Evolutionary conservation across 2,113 vertebrate genomes (phyloP), one percentile per base, ranked within the genome.

Genomic region (Atractosteus spatula): DNA sequence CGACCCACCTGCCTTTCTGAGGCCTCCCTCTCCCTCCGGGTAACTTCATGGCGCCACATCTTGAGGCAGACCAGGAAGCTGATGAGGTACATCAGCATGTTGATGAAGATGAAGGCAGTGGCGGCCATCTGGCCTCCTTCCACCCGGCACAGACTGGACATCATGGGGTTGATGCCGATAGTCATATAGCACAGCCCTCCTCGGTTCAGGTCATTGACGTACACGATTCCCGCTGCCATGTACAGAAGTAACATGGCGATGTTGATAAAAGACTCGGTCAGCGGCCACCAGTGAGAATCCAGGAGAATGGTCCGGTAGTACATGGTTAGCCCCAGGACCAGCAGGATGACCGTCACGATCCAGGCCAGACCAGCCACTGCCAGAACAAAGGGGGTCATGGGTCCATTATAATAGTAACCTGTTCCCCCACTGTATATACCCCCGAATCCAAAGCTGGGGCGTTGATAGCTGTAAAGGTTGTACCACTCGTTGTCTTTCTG

Each of bases 71-170:
- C 86, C 55, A 89, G 47, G 69, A 92, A 87, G 70, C 89, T 81
- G 54, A 80, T 71, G 47, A 89, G 82, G 77, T 92, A 91, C 76
- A 90, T 77, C 3, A 82, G 16, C 66, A 82, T 86, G 71, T 84
- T 84, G 81, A 93, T 84, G 80, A 93, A 93, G 76, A 93, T 78
- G 84, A 93, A 91, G 3, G 83, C 78, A 0, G 90, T 84, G 3
- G 89, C 92, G 0, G 91, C 93, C 79, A 92, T 89, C 78, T 94
- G 93, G 2, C 91, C 92, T 2, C 93, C 92, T 0, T 89, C 89
- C 3, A 90, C 83, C 10, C 83, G 81, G 74, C 90, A 92, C 74
- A 90, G 76, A 4, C 63, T 76, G 4, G 81, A 68, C 3, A 87
- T 55, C n/a, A 91, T 75, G 10, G 93, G 93, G 73, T 84, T 87